Evolutionary conservation across 2,888 invertebrate species (phyloP).

Genomic region (Cartodere bifasciata): DNA sequence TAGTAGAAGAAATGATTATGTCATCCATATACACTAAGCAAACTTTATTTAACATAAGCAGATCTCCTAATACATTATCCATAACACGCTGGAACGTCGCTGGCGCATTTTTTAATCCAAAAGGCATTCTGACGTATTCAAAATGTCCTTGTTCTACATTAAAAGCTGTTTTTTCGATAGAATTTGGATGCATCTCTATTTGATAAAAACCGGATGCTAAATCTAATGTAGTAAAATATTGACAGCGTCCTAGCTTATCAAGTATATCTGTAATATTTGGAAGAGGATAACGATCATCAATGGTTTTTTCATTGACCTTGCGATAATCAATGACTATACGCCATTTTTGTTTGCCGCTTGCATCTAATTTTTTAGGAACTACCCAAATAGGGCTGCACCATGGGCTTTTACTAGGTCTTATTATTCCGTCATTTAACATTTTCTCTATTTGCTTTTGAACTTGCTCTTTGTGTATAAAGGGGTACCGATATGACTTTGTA

Average conservation of each 20-base stretch:
- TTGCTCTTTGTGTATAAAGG: slow-evolving; percentile 21
- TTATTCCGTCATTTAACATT: slow-evolving; percentile 18
- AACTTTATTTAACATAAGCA: slow-evolving; percentile 12
- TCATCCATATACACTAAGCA: slow-evolving; percentile 19
- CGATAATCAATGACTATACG: slow-evolving; percentile 21
- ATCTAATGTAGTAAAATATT: slow-evolving; percentile 24
- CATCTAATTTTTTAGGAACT: slow-evolving; percentile 21
- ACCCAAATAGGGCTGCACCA: slow-evolving; percentile 20
- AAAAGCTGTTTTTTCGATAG: slow-evolving; percentile 24
- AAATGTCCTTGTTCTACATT: slow-evolving; percentile 19
- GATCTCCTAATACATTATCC: slow-evolving; percentile 15
- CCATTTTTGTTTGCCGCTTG: slow-evolving; percentile 17
- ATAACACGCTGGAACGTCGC: slow-evolving; percentile 19
- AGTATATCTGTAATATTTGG: slow-evolving; percentile 19
- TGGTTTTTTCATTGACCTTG: slow-evolving; percentile 21
- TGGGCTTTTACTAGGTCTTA: slow-evolving; percentile 16
- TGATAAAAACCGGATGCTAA: slow-evolving; percentile 25
- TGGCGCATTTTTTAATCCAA: slow-evolving; percentile 22
- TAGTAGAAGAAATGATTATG: slow-evolving; percentile 15
- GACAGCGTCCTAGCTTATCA: slow-evolving; percentile 15
- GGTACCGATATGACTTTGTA: slow-evolving; percentile 21
- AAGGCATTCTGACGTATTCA: slow-evolving; percentile 20
- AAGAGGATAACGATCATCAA: slow-evolving; percentile 19
- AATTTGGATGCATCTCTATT: slow-evolving; percentile 19
- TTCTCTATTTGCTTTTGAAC: slow-evolving; percentile 18